These are phyloP conservation scores for Chrysoperla carnea DNA, from an alignment of 1,140 invertebrate species.

Conservation along the genomic window DNA sequence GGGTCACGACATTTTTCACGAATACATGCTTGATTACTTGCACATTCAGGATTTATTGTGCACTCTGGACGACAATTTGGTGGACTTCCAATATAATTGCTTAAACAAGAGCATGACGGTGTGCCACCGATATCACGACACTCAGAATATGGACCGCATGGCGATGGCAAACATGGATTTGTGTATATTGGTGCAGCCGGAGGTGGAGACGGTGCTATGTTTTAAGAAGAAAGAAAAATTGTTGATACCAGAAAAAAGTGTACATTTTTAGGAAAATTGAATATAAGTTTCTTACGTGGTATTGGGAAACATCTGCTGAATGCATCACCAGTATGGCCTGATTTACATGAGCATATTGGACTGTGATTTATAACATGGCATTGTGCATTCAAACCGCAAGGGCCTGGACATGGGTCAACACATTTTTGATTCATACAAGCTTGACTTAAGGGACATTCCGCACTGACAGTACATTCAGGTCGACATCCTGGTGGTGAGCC, in stretches of 20 bases:
- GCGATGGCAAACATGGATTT: constrained; percentile 45
- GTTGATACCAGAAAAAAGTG: neutral
- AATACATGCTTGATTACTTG: constrained; percentile 39
- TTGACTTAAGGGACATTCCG: constrained; percentile 34
- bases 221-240: neutral
- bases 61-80: constrained; percentile 55
- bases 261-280: neutral
- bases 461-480: constrained; percentile 40
- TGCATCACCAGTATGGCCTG: constrained; percentile 30
- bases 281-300: constrained; percentile 22
- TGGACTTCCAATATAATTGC: constrained; percentile 45
- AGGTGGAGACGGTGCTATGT: constrained; percentile 10
- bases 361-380: constrained; percentile 47
- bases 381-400: constrained; percentile 39
- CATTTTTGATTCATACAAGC: constrained; percentile 51
- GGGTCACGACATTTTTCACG: constrained; percentile 49
- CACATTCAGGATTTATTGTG: constrained; percentile 42
- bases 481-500: constrained; percentile 40
- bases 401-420: constrained; percentile 42
- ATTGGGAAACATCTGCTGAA: constrained; percentile 30
- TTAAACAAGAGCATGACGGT: constrained; percentile 43
- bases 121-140: constrained; percentile 38
- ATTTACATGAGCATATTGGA: constrained; percentile 33
- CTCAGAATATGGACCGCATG: constrained; percentile 51
- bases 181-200: constrained; percentile 4